phyloP scores from a whole-genome alignment of 2,888 invertebrate species.

The Drosophila peninsularis region DNA sequence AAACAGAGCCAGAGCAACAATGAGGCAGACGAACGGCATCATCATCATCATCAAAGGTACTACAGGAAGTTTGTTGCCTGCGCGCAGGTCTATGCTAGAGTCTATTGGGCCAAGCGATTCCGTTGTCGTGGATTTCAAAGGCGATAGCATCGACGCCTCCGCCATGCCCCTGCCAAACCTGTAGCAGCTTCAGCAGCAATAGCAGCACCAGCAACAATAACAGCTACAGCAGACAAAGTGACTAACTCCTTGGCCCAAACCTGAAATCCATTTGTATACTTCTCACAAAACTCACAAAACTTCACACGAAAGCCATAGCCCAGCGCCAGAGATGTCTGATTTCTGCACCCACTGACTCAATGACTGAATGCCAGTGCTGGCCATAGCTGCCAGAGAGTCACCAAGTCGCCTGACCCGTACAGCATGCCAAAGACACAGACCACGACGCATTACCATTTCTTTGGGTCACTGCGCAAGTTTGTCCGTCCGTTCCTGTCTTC shows the following conservation, averaged over 20 bases:
- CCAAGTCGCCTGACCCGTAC: slow-evolving; percentile 49
- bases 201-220: neutral
- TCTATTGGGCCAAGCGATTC: slow-evolving; percentile 51
- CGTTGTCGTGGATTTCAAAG: slow-evolving; percentile 79
- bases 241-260: slow-evolving; percentile 73
- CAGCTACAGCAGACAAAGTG: slow-evolving; percentile 43
- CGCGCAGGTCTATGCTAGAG: slow-evolving; percentile 51
- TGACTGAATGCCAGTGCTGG: slow-evolving; percentile 69
- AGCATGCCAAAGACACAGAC: slow-evolving; percentile 33
- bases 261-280: slow-evolving; percentile 78
- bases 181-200: slow-evolving; percentile 14
- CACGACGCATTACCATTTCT: slow-evolving; percentile 78
- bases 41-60: slow-evolving; percentile 68
- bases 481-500: slow-evolving; percentile 4
- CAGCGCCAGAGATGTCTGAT: slow-evolving; percentile 27
- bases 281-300: slow-evolving; percentile 81
- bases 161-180: slow-evolving; percentile 39
- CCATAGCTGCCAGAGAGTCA: slow-evolving; percentile 28
- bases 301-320: slow-evolving; percentile 65
- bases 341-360: slow-evolving; percentile 80
- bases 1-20: slow-evolving; percentile 10
- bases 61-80: slow-evolving; percentile 67
- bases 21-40: slow-evolving; percentile 22
- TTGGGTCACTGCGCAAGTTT: slow-evolving; percentile 78
- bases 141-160: slow-evolving; percentile 81